Percentiles rank a stretch among this genome's conserved stretches.
phyloP scores from a whole-genome alignment of 2,113 vertebrate species.

The Rallus limicola region DNA sequence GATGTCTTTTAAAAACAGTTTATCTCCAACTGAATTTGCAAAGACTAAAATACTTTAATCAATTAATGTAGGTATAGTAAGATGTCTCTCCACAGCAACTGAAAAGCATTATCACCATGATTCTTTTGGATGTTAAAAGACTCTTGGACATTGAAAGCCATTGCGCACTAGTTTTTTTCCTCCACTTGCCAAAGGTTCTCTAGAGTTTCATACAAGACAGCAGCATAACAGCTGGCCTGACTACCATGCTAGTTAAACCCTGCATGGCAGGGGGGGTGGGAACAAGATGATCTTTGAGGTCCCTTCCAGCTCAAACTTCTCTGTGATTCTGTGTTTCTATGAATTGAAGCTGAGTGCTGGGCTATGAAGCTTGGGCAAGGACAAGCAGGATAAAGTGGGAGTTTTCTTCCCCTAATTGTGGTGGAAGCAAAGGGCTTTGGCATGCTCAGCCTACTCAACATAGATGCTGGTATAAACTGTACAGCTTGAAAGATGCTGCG shows the following conservation, averaged over 20 bases:
- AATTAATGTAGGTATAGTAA: background rate
- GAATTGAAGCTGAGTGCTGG: background rate
- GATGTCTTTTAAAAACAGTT: background rate
- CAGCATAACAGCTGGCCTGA: background rate
- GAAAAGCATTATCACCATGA: background rate
- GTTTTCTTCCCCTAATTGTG: background rate
- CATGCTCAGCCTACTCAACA: background rate
- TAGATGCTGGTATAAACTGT: fast-evolving
- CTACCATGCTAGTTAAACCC: background rate
- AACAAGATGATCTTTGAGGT: too few species aligned
- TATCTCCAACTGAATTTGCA: background rate
- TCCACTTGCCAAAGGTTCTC: background rate
- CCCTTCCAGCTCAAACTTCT: too few species aligned
- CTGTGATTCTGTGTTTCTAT: background rate
- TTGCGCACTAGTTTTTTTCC: background rate
- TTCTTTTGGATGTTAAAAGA: background rate
- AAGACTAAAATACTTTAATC: background rate
- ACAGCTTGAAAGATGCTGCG: background rate
- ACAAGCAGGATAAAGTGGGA: background rate
- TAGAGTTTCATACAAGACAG: background rate
- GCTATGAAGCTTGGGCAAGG: background rate
- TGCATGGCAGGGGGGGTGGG: too few species aligned
- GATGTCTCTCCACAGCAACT: background rate
- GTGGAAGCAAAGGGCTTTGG: background rate
- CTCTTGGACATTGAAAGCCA: background rate